Conservation (phyloP, 37 sponge, comb jelly and placozoan genomes). For the Cliona cf. orientalis region DNA sequence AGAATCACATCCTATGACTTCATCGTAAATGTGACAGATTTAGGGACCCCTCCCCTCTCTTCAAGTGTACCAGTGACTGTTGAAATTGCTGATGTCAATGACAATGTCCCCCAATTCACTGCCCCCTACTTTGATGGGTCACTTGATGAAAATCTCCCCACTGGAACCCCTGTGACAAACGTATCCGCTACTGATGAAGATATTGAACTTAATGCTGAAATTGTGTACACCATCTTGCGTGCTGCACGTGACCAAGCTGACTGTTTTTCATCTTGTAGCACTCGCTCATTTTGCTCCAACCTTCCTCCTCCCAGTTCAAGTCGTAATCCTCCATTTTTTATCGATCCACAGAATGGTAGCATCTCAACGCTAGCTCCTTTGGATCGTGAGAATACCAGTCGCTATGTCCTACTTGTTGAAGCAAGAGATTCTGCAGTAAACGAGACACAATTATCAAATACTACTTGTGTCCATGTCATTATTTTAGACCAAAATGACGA, state of each 20-base stretch:
- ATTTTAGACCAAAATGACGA: constrained; percentile 79
- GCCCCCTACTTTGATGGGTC: constrained; percentile 2
- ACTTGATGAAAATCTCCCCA: constrained; percentile 61
- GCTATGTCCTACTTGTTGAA: constrained; percentile 46
- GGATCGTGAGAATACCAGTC: constrained; percentile 52
- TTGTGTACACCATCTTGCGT: constrained; percentile 26
- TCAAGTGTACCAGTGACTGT: constrained; percentile 40
- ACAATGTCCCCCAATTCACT: constrained; percentile 70
- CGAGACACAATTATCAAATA: constrained; percentile 7
- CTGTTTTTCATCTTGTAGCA: not conserved
- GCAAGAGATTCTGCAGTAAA: constrained; percentile 37
- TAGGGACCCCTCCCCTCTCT: constrained; percentile 47
- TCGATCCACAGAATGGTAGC: constrained; percentile 32
- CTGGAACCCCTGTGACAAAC: not conserved
- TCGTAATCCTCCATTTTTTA: not conserved
- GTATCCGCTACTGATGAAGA: constrained; percentile 74
- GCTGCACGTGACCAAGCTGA: not conserved
- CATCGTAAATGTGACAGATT: constrained; percentile 51
- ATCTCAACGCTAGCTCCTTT: constrained; percentile 16
- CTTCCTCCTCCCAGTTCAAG: not conserved
- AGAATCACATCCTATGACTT: constrained; percentile 23
- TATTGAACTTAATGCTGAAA: constrained; percentile 53
- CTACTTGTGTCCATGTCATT: constrained; percentile 41
- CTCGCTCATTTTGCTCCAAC: not conserved
- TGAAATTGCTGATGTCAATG: constrained; percentile 66